These are phyloP conservation scores for Sinelater perroti DNA, from an alignment of 2,888 invertebrate species.

Conservation along the genomic window DNA sequence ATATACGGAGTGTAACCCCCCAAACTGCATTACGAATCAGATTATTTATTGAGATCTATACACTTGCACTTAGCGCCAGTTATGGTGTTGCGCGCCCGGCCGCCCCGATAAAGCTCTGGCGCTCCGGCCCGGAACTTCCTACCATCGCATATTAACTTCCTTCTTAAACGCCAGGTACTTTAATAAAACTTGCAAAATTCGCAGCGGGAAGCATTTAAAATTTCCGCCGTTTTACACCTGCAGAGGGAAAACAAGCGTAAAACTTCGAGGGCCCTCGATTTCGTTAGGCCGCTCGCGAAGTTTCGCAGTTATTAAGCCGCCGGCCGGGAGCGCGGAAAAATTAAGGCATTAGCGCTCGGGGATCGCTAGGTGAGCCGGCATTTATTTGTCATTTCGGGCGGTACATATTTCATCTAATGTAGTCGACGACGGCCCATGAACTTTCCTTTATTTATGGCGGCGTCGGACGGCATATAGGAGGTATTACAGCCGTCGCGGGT, in stretches of 20 bases:
- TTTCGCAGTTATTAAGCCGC: slow-evolving; percentile 10
- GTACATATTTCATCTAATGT: slow-evolving; percentile 19
- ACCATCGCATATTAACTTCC: no score
- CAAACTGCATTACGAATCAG: no score
- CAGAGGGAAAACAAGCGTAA: slow-evolving; percentile 20
- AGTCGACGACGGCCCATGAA: slow-evolving; percentile 28
- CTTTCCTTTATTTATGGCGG: slow-evolving; percentile 28
- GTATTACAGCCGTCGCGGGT: slow-evolving; percentile 22
- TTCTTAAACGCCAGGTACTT: slow-evolving; percentile 4
- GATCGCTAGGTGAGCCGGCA: slow-evolving; percentile 7
- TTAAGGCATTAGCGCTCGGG: slow-evolving; percentile 16
- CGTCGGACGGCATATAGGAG: slow-evolving; percentile 23
- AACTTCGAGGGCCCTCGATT: slow-evolving; percentile 19
- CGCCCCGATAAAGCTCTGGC: no score
- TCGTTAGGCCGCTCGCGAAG: slow-evolving; percentile 19
- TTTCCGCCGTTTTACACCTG: slow-evolving; percentile 26
- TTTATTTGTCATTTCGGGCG: slow-evolving; percentile 19
- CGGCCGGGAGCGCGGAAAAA: slow-evolving; percentile 12
- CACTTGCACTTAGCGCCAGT: slow-evolving; percentile 8
- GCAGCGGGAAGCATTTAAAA: slow-evolving; percentile 22
- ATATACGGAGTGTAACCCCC: no score
- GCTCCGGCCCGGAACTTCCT: no score
- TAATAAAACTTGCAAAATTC: slow-evolving; percentile 21
- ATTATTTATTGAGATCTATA: slow-evolving; percentile 25
- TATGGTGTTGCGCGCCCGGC: slow-evolving; percentile 8